Percentiles rank a stretch among this genome's conserved stretches.
phyloP scores from a whole-genome alignment of 2,113 vertebrate species.

The Zonotrichia leucophrys region DNA sequence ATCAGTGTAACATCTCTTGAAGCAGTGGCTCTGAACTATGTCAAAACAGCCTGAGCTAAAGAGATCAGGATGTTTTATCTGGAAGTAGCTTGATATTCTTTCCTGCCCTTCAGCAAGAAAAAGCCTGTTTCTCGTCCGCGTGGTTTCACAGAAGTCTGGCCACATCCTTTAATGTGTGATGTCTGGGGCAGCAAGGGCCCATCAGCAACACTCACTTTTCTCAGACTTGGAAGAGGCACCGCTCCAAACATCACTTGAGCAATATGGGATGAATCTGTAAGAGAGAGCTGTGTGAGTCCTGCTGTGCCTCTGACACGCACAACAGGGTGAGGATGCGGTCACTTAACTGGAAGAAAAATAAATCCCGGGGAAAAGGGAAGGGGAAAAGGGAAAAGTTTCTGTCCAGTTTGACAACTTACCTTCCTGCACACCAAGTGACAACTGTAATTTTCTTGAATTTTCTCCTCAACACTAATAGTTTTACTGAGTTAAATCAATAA shows the following conservation, averaged over 20 bases:
- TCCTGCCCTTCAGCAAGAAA: conserved; percentile 61
- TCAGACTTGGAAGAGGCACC: conserved; percentile 89
- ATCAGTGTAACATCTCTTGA: conserved; percentile 19
- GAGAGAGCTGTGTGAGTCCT: conserved; percentile 20
- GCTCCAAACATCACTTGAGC: conserved; percentile 98
- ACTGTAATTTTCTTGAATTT: background rate
- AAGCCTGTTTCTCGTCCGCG: conserved; percentile 20
- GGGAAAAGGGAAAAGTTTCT: background rate
- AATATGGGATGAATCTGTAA: conserved; percentile 95
- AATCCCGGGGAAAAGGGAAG: background rate
- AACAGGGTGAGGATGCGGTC: background rate
- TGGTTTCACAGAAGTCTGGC: conserved; percentile 55
- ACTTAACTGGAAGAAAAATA: background rate
- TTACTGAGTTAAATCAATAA: background rate
- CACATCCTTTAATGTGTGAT: conserved; percentile 41
- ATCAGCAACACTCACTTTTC: conserved; percentile 84
- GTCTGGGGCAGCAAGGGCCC: conserved; percentile 50
- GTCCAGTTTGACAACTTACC: background rate
- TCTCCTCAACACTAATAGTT: background rate
- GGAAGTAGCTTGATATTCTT: conserved; percentile 61
- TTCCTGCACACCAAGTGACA: background rate
- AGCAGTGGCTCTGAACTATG: conserved; percentile 48
- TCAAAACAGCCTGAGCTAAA: conserved; percentile 51
- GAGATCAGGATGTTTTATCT: conserved; percentile 67
- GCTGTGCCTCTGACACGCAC: background rate